Conservation (phyloP, 2,113 vertebrate species). For the Phrynocephalus versicolor region DNA sequence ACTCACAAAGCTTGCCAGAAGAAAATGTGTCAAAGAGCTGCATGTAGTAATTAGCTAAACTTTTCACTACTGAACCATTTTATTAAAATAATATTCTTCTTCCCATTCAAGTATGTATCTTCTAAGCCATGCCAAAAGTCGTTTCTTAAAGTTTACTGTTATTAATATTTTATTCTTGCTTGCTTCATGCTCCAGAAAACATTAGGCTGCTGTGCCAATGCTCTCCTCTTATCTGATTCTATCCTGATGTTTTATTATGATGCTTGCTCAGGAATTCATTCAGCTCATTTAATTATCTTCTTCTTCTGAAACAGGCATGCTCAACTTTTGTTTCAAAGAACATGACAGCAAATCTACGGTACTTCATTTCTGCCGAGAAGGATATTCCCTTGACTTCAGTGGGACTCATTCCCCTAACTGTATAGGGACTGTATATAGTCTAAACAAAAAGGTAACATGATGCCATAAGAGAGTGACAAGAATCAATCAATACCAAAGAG, state of each 20-base stretch:
- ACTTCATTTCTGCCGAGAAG: not conserved
- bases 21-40: slow-evolving; percentile 63
- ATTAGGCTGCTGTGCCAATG: slow-evolving; percentile 16
- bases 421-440: not conserved
- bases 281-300: not conserved
- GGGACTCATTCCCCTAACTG: not conserved
- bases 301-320: not conserved
- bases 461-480: no score
- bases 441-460: not conserved
- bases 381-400: no score
- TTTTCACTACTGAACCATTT: slow-evolving; percentile 67
- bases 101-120: slow-evolving; percentile 63
- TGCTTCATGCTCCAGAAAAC: not conserved
- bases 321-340: not conserved
- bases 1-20: slow-evolving; percentile 59
- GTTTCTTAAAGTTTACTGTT: slow-evolving; percentile 67
- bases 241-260: not conserved
- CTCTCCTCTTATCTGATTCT: slow-evolving; percentile 57
- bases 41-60: slow-evolving; percentile 74
- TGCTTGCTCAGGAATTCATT: not conserved
- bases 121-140: slow-evolving; percentile 68
- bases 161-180: slow-evolving; percentile 35
- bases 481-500: no score
- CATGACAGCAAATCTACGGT: no score
- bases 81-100: slow-evolving; percentile 64